Conservation (phyloP, 2,113 vertebrate species). For the Periophthalmodon schlosseri region DNA sequence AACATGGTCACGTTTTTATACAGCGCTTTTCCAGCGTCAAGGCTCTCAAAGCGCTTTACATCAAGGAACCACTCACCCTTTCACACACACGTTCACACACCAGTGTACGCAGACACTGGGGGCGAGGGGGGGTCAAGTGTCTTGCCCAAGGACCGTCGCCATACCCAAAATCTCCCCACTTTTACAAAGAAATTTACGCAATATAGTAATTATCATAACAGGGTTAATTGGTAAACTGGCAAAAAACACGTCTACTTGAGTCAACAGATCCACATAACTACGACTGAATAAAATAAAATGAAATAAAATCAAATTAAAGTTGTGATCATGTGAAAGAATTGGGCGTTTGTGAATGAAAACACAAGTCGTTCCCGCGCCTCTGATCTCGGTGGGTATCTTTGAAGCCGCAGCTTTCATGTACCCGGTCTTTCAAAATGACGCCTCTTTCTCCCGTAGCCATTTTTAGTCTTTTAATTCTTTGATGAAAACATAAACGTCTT, state of each 20-base stretch:
- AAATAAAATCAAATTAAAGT: not conserved
- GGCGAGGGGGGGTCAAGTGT: no score
- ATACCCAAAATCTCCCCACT: no score
- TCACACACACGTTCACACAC: no score
- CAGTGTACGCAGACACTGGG: no score
- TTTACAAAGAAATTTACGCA: no score
- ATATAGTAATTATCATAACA: no score
- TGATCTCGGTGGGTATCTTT: slow-evolving; percentile 34
- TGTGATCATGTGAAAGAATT: slow-evolving; percentile 6
- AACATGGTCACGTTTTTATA: no score
- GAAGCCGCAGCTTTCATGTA: slow-evolving; percentile 43
- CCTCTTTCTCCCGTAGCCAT: not conserved
- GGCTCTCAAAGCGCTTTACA: no score
- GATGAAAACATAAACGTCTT: slow-evolving; percentile 10
- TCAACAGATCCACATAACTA: slow-evolving; percentile 25
- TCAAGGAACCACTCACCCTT: no score
- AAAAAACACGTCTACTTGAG: slow-evolving; percentile 53
- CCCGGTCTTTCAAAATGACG: slow-evolving; percentile 24
- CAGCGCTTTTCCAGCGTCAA: no score
- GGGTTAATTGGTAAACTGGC: not conserved
- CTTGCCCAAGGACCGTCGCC: no score
- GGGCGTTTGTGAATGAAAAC: not conserved
- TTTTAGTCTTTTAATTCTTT: slow-evolving; percentile 23
- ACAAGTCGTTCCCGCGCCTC: slow-evolving; percentile 6
- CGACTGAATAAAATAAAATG: not conserved